Evolutionary conservation across 2,113 vertebrate species (phyloP), one percentile per base, ranked within the genome.

Genomic region (Sander lucioperca): DNA sequence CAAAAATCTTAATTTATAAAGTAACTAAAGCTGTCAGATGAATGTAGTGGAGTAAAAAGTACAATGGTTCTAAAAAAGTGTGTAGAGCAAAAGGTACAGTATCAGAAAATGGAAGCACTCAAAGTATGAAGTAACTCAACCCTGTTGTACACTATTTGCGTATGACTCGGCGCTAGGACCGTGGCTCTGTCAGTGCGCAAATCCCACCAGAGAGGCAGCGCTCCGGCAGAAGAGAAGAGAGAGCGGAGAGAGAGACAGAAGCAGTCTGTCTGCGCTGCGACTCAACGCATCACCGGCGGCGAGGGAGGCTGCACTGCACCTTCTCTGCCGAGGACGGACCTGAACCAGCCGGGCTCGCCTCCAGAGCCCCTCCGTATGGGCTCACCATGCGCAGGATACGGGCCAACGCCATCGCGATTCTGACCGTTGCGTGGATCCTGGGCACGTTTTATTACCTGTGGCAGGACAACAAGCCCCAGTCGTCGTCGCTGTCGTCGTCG

Each of bases 401-500:
- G 95, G 98, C 97, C 89, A 99, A 99, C 96, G 98, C 97, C 95
- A 98, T 99, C 92, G 98, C 97, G 67, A 97, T 99, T 92, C 96
- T 99, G 91, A 99, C 98, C 18, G 97, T 98, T 61, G 98, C 98
- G 66, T 99, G 98, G 98, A 99, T 99, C 95, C 93, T 99, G 87
- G 98, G 98, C 77, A 99, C 97, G 93, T 99, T 99, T 90, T 99
- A 99, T 95, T 99, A 98, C 97, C 97, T 99, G 96, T 99, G 98
- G 98, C 98, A 99, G 96, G 97, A 98, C 96, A 98, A 94, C 94
- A 98, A 97, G 90, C 96, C 97, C 23, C 97, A 96, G 84, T 90
- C 96, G 71, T 94, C 96, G 82, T 92, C 96, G 69, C 95, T 95
- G 47, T 94, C 96, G 65, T 95, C 96, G 58, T 94, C 96, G 57